Evolutionary conservation across 2,888 invertebrate species (phyloP), one percentile per base, ranked within the genome.

Genomic region (Trisateles emortualis): DNA sequence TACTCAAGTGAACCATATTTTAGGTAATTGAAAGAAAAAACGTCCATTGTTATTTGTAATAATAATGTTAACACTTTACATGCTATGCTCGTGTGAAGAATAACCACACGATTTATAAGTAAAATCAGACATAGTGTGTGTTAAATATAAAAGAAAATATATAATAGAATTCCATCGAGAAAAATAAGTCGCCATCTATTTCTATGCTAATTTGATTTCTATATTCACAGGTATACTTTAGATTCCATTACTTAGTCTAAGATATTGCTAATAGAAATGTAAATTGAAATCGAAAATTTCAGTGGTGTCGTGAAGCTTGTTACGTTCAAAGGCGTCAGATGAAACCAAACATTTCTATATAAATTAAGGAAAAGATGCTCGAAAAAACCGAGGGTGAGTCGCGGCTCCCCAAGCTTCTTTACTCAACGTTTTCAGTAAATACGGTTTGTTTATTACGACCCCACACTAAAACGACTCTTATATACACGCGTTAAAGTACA

Each of bases 281-380:
- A 76, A 78, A 82, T 81, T 71, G 72, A 72, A 72, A 76, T 76
- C 64, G 61, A 69, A 73, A 79, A 78, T 74, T 79, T 79, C 73
- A 78, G 70, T 76, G 72, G 76, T 72, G 73, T 79, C 76, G 75
- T 73, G 71, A 72, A 77, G 74, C 75, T 82, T 74, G 80, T 82
- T 81, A 81, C 78, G 76, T 80, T 88, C 84, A 84, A 85, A 87
- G 83, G 84, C 86, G 83, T 86, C 76, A 80, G 81, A 84, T 82
- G 84, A 85, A 81, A 85, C 87, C 84, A 86, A 89, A 90, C 87
- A 92, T 88, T 88, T 90, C 88, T 88, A 88, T 88, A 93, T 90
- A 92, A 89, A 93, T 93, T 93, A 93, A 87, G 85, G 82, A 89
- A 90, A 92, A 92, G 87, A 89, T 84, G 86, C 81, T 72, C 79